Base-by-base conservation (phyloP, 2,797 vertebrate genomes). In the Toxotes lorentzi region DNA sequence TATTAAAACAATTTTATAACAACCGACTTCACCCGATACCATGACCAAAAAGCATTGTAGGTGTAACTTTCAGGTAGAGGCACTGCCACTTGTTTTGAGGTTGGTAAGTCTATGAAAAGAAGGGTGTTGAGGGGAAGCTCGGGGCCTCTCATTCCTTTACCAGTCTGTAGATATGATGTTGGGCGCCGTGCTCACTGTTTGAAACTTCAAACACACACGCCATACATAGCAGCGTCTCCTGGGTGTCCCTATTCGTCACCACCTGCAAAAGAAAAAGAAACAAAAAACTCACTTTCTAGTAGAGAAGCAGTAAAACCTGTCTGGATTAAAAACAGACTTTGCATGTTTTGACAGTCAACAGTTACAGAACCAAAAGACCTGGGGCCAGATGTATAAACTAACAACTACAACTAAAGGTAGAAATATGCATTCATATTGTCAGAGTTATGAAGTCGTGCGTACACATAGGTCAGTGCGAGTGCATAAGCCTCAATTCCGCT, bases 121-220 rank as follows among this genome's bases (percentile, higher is more conserved):
- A 61, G 84, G 53, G 23, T 30, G 7, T 35, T 58, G 40, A 27
- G 24, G 41, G 35, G 35, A 24, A 4, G 30, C 32, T 17, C n/a
- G 4, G 57, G 47, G 67, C 59, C 64, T 76, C 92, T 98, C 96
- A 99, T 95, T 99, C 98, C 92, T 99, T 99, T 92, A 99, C 97
- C 94, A 99, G 96, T 95, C 98, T 97, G 96, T 99, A 99, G 96
- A 99, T 99, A 76, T 99, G 98, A 95, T 99, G 98, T 90, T 99
- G 98, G 88, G 98, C 98, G 71, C 98, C 98, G 0, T 99, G 98
- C 91, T 99, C 98, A 40, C 98, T 99, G 97, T 99, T 99, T 1
- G 98, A 99, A 82, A 99, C 98, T 91, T 99, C 98, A 84, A 99
- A 99, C 91, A 99, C 98, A 91, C 98, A 99, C 70, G 98, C 98